phyloP scores from a whole-genome alignment of 1,140 invertebrate species.

The Colletes gigas region DNA sequence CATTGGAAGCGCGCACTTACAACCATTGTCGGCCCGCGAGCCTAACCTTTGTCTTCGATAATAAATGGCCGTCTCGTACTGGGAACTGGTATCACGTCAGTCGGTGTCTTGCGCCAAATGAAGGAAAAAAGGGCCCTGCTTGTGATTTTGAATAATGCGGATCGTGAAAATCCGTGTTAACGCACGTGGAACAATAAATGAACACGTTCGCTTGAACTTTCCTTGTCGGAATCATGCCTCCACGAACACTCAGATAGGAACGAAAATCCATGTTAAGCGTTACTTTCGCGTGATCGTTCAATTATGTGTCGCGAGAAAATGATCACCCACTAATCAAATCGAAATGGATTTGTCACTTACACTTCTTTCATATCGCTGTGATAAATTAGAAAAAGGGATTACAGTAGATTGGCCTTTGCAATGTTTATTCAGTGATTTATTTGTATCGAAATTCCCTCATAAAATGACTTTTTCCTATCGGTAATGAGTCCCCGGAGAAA shows the following conservation, averaged over 20 bases:
- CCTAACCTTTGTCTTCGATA: conserved; percentile 74
- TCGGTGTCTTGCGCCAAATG: conserved; percentile 12
- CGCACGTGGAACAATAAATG: conserved; percentile 1
- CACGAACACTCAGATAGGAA: background rate
- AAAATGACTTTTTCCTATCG: no score
- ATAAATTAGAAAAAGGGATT: no score
- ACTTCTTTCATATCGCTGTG: no score
- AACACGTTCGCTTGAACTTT: conserved; percentile 24
- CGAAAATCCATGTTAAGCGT: background rate
- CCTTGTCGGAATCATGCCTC: background rate
- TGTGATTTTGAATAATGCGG: conserved; percentile 48
- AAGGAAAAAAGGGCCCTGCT: conserved; percentile 16
- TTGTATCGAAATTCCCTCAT: no score
- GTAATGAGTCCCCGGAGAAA: no score
- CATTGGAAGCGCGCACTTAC: conserved; percentile 66
- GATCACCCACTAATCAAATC: background rate
- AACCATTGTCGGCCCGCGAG: conserved; percentile 63
- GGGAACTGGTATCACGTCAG: conserved; percentile 54
- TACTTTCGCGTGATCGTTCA: conserved; percentile 15
- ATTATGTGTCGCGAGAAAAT: background rate
- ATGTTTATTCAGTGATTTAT: no score
- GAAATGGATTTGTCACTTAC: no score
- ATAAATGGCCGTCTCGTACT: conserved; percentile 70
- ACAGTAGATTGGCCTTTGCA: no score
- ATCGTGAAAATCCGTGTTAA: conserved; percentile 46